Evolutionary conservation across 2,113 vertebrate genomes (phyloP).

Genomic region (Pionites leucogaster): DNA sequence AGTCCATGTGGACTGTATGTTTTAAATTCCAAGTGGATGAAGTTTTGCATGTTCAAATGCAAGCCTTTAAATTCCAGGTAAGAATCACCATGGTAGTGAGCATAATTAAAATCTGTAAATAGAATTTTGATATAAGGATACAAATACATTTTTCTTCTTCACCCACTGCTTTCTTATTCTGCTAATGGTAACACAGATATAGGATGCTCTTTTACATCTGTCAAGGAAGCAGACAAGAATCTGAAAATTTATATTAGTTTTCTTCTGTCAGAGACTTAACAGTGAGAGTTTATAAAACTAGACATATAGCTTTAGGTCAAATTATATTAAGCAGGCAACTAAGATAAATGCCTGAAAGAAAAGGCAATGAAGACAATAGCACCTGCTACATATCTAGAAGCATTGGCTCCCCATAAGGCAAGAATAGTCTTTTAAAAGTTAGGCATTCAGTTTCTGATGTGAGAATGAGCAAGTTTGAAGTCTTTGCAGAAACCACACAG

Average conservation of each 20-base stretch:
- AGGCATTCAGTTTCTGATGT: not conserved
- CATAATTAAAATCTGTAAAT: conserved; percentile 71
- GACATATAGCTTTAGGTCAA: not conserved
- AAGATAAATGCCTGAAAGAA: not conserved
- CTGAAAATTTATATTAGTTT: not conserved
- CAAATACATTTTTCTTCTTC: not conserved
- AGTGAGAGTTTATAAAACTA: not conserved
- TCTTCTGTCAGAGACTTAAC: not conserved
- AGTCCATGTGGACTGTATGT: conserved; percentile 73
- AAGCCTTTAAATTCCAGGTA: conserved; percentile 83
- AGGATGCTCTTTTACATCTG: not conserved
- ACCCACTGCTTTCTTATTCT: not conserved
- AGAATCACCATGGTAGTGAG: conserved; percentile 78
- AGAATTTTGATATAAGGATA: conserved; percentile 6
- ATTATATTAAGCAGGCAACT: not conserved
- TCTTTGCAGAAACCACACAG: not conserved
- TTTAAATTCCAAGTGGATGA: conserved; percentile 80
- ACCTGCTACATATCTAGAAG: not conserved
- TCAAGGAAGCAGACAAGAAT: not conserved
- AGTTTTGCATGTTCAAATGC: conserved; percentile 69
- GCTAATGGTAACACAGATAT: not conserved
- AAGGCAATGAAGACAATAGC: not conserved
- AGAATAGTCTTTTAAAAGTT: not conserved
- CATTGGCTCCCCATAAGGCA: not conserved
- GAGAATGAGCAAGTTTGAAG: not conserved